Evolutionary conservation across 1,140 invertebrate genomes (phyloP), one percentile per base, ranked within the genome.

Genomic region (Pollicipes pollicipes): DNA sequence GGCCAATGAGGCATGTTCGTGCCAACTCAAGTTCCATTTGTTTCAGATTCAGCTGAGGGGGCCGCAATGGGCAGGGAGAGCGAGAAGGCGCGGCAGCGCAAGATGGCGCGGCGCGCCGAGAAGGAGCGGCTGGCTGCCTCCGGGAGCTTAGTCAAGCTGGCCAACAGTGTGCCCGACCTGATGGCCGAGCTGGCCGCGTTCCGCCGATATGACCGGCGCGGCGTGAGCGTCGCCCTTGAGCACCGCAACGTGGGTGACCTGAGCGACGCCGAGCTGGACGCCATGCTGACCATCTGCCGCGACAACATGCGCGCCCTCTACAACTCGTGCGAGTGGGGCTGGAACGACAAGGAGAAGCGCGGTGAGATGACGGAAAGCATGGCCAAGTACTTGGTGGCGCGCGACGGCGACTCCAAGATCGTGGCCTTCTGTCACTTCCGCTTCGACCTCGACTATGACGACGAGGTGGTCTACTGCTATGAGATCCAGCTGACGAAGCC

Each of bases 391-490:
- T 77, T 89, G 63, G 79, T 89, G 68, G 87, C 84, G 17, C 73
- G 73, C 70, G 76, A 79, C 69, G 79, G 79, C 17, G 76, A 77
- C 31, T 77, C 81, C 2, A 79, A 81, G 74, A 83, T 84, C 30
- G 81, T 89, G 32, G 88, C 84, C 0, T 89, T 88, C 77, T 83
- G 85, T 30, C 88, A 90, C 80, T 93, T 92, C 77, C 82, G 89
- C 72, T 93, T 91, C 82, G 90, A 92, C 77, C 79, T 91, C 74
- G 90, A 93, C 77, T 83, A 87, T 77, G 87, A 84, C 0, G 79
- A 85, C 45, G 85, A 88, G 80, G 89, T 93, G 37, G 77, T 92
- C 16, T 93, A 93, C 78, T 90, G 89, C 79, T 93, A 93, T 80
- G 90, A 93, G 81, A 82, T 93, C 75, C 91, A 93, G 79, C 80